A percentile compares a stretch with the other conserved stretches of the same genome.
These are phyloP conservation scores for Drosophila ambigua DNA, from an alignment of 1,140 invertebrate species.

Conservation along the genomic window DNA sequence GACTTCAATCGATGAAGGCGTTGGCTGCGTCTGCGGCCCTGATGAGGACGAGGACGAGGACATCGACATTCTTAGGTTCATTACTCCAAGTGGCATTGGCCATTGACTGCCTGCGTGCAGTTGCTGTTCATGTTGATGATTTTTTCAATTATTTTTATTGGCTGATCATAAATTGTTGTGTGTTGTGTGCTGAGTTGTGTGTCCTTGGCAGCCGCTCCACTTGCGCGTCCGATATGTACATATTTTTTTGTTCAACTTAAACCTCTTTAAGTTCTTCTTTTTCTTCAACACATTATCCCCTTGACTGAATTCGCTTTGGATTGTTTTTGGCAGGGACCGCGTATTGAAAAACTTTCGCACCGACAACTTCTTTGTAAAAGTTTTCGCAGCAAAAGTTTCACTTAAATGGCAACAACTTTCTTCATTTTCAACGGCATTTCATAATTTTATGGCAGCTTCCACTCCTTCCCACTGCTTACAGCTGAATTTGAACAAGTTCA, in stretches of 20 bases:
- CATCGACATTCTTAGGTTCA: slow-evolving; percentile 17
- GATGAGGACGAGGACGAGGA: background rate
- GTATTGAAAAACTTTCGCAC: slow-evolving; percentile 70
- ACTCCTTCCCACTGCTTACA: slow-evolving; percentile 1
- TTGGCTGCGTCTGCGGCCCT: background rate
- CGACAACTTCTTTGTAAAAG: slow-evolving; percentile 5
- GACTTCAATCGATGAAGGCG: slow-evolving; percentile 38
- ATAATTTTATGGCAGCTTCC: slow-evolving; percentile 32
- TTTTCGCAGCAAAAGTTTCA: slow-evolving; percentile 22
- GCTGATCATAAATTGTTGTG: slow-evolving; percentile 73
- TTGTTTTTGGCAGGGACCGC: slow-evolving; percentile 55
- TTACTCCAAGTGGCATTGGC: slow-evolving; percentile 31
- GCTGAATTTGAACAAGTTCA: slow-evolving; percentile 49
- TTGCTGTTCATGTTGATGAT: slow-evolving; percentile 25
- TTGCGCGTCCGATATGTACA: background rate
- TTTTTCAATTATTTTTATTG: slow-evolving; percentile 79
- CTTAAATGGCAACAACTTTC: slow-evolving; percentile 66
- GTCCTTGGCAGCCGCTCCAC: slow-evolving; percentile 46
- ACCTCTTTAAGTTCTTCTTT: slow-evolving; percentile 16
- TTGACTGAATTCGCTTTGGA: slow-evolving; percentile 5
- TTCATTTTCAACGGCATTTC: slow-evolving; percentile 38
- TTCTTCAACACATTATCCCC: slow-evolving; percentile 2
- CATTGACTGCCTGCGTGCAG: slow-evolving; percentile 10
- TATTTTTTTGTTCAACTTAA: slow-evolving; percentile 11
- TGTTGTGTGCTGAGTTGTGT: slow-evolving; percentile 28